These are phyloP conservation scores for Ondatra zibethicus DNA, from an alignment of 2,113 vertebrate genomes.

Conservation along the genomic window DNA sequence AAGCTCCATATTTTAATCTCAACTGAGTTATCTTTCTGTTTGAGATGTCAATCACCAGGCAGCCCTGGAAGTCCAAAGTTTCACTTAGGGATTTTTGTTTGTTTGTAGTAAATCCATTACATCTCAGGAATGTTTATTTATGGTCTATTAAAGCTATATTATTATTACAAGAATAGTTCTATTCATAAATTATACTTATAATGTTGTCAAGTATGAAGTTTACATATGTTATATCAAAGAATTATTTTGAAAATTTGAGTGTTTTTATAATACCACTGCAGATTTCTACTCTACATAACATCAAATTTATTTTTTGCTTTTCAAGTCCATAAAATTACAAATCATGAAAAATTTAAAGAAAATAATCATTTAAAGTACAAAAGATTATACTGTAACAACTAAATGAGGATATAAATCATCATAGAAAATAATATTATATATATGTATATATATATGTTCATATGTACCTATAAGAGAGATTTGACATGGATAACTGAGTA, in stretches of 20 bases:
- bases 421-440: neutral
- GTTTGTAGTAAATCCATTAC: fast-evolving
- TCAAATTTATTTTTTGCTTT: neutral
- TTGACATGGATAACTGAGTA: neutral
- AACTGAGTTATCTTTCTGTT: neutral
- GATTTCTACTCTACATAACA: neutral
- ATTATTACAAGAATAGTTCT: neutral
- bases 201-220: neutral
- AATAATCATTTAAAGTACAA: neutral
- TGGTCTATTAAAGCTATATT: neutral
- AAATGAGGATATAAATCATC: neutral
- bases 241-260: neutral
- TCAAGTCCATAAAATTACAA: neutral
- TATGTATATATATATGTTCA: no score
- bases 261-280: neutral
- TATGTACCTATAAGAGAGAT: neutral
- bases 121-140: neutral
- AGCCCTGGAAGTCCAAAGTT: neutral
- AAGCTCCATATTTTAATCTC: fast-evolving
- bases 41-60: neutral
- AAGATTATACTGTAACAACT: neutral
- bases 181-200: neutral
- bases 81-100: neutral
- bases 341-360: neutral
- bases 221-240: neutral